A percentile compares a stretch with the other conserved stretches of the same genome.
Evolutionary conservation across 2,113 vertebrate genomes (phyloP).

Genomic region (Passerina amoena): DNA sequence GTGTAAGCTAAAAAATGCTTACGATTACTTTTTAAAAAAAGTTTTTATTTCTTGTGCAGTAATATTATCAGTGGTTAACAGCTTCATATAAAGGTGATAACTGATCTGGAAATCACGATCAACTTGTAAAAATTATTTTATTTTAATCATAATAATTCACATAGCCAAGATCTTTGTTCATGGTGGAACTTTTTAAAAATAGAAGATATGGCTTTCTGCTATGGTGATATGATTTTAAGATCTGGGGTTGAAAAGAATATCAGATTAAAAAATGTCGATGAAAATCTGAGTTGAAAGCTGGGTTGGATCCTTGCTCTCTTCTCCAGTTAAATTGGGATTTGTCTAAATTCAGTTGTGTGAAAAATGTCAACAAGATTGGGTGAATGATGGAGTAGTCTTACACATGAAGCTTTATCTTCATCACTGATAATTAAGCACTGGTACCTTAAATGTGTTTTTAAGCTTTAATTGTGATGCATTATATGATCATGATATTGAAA

Average conservation of each 20-base stretch:
- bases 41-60: rapidly evolving
- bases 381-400: neutral
- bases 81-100: neutral
- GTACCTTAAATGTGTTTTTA: neutral
- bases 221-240: neutral
- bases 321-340: neutral
- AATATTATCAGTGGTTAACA: neutral
- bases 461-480: neutral
- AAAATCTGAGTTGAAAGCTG: neutral
- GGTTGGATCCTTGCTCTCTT: neutral
- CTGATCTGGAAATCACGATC: neutral
- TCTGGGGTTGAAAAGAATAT: neutral
- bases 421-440: neutral
- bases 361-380: neutral
- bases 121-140: neutral
- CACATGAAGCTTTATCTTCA: neutral
- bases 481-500: neutral
- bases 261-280: too few relatives aligned
- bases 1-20: neutral
- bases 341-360: neutral
- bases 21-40: neutral
- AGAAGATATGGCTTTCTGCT: neutral
- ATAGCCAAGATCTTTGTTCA: neutral
- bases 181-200: neutral
- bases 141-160: neutral